Evolutionary conservation across 2,888 invertebrate genomes (phyloP).

Genomic region (Pammene fasciana): DNA sequence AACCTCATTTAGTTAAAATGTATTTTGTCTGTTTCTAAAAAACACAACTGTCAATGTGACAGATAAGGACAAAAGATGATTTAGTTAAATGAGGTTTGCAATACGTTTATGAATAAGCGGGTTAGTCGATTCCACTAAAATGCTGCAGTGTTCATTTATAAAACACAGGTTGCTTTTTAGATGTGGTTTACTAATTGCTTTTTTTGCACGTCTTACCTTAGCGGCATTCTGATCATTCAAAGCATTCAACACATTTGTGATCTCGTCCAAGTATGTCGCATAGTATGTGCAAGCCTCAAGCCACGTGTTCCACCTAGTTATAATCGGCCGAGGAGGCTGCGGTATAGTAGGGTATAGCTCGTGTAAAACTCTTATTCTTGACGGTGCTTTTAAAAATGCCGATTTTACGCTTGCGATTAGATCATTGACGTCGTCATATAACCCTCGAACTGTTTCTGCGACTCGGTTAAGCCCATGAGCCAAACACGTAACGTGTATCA

Average conservation of each 20-base stretch:
- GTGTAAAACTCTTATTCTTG: slow-evolving; percentile 9
- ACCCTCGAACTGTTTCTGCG: slow-evolving; percentile 14
- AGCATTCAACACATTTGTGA: slow-evolving; percentile 20
- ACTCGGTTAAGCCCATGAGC: slow-evolving; percentile 4
- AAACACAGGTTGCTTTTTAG: slow-evolving; percentile 20
- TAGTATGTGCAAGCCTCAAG: slow-evolving; percentile 17
- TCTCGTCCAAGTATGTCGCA: slow-evolving; percentile 9
- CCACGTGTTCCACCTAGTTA: slow-evolving; percentile 14
- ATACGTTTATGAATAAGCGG: no score
- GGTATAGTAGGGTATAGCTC: slow-evolving; percentile 10
- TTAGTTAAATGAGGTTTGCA: no score
- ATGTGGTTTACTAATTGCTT: slow-evolving; percentile 12
- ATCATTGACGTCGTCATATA: slow-evolving; percentile 8
- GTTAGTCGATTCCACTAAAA: slow-evolving; percentile 13
- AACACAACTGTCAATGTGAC: no score
- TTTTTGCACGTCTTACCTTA: slow-evolving; percentile 19
- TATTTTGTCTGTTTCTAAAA: no score
- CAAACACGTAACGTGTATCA: slow-evolving; percentile 10
- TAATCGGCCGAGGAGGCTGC: slow-evolving; percentile 10
- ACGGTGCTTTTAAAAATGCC: slow-evolving; percentile 2
- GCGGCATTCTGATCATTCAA: slow-evolving; percentile 18
- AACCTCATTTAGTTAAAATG: no score
- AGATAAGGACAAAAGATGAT: no score
- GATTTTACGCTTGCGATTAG: not conserved
- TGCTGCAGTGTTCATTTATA: slow-evolving; percentile 17